Conservation (phyloP, 2,113 vertebrate genomes). For the Morone saxatilis region DNA sequence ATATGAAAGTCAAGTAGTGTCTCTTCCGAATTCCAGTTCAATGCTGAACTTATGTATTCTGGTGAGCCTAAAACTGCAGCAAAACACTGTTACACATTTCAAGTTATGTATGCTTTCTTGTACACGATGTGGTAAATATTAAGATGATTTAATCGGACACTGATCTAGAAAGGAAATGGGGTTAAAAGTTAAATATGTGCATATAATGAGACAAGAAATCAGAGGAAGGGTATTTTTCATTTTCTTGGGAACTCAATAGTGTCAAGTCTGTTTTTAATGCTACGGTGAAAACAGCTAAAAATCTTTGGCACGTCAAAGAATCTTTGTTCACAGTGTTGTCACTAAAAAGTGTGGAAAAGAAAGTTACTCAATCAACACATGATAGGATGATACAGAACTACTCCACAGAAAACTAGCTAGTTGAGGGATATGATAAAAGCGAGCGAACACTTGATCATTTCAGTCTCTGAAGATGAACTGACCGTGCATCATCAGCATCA, state of each 20-base stretch:
- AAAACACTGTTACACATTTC: neutral
- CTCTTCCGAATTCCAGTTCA: neutral
- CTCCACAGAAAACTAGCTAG: neutral
- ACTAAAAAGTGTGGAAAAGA: neutral
- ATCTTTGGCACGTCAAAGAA: neutral
- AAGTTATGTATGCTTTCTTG: neutral
- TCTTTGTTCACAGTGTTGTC: neutral
- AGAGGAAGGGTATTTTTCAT: neutral
- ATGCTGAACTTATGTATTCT: neutral
- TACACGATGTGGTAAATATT: neutral
- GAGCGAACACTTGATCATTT: neutral
- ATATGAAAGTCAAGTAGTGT: neutral
- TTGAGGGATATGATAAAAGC: conserved; percentile 1
- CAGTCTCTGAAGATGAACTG: conserved; percentile 1
- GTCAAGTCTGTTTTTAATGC: neutral
- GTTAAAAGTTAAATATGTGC: neutral
- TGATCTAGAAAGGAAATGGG: neutral
- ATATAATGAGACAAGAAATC: neutral
- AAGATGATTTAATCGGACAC: neutral
- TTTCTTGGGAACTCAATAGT: neutral
- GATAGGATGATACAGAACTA: neutral
- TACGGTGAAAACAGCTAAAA: neutral
- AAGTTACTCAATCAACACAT: neutral
- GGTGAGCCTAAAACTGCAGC: neutral
- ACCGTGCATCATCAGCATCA: neutral